phyloP scores from a whole-genome alignment of 2,113 vertebrate genomes.

The Oryzias woworae region DNA sequence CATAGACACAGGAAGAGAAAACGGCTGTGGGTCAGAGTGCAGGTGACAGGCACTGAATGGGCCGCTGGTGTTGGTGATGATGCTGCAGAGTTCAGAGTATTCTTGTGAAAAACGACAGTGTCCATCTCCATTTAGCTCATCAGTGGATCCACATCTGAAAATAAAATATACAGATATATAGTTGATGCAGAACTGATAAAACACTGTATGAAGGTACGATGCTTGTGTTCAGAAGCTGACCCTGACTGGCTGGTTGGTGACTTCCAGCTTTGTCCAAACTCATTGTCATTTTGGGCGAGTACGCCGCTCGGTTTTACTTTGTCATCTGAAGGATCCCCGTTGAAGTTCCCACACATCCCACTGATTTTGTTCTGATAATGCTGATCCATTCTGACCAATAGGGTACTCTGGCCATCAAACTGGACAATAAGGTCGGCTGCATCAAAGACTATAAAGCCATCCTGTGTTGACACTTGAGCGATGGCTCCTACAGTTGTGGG shows the following conservation, averaged over 20 bases:
- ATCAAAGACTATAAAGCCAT: slow-evolving; percentile 46
- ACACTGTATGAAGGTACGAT: neutral
- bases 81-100: slow-evolving; percentile 56
- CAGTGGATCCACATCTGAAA: slow-evolving; percentile 47
- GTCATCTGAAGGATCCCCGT: slow-evolving; percentile 64
- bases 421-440: slow-evolving; percentile 46
- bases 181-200: too few species aligned
- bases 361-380: slow-evolving; percentile 32
- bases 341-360: slow-evolving; percentile 76
- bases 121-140: slow-evolving; percentile 1
- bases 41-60: slow-evolving; percentile 56
- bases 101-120: slow-evolving; percentile 32
- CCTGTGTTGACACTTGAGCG: slow-evolving; percentile 35
- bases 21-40: slow-evolving; percentile 34
- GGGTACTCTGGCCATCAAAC: slow-evolving; percentile 56
- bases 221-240: slow-evolving; percentile 36
- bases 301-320: slow-evolving; percentile 63
- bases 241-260: slow-evolving; percentile 46
- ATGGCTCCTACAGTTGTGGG: slow-evolving; percentile 25
- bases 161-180: neutral
- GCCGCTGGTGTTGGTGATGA: slow-evolving; percentile 60
- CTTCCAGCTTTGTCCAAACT: slow-evolving; percentile 73
- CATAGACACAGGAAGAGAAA: slow-evolving; percentile 56
- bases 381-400: slow-evolving; percentile 52
- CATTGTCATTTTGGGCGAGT: slow-evolving; percentile 47